Evolutionary conservation across 2,797 vertebrate species (phyloP), one percentile per base, ranked within the genome.

Genomic region (Lutjanus argentimaculatus): DNA sequence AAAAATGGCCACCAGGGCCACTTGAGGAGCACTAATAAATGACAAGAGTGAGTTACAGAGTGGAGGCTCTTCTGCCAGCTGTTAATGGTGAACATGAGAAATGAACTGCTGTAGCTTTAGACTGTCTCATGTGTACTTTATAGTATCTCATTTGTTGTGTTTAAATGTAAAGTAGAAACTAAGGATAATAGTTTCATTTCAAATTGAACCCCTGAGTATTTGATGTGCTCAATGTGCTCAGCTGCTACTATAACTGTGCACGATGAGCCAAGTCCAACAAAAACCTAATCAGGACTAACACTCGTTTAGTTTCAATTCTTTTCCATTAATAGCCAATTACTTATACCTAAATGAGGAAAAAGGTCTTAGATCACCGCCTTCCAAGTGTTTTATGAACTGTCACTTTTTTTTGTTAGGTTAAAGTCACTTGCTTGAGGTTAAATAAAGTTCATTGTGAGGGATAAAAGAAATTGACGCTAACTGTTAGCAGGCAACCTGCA

Each of bases 201-300:
- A 56, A 71, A 82, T 25, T 49, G 25, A 73, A 55, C 45, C 61
- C 45, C 53, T 7, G 66, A 67, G 48, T 62, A 11, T 19, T 65
- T 43, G 25, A 61, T 22, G 12, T 17, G 61, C 11, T 59, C 4
- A 5, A 53, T 16, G 61, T 19, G 21, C 4, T 10, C 14, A 21
- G 53, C 30, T 67, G 15, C 53, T 64, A n/a, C 36, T 14, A 21
- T 14, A 65, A 45, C 55, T 56, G 45, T 36, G 46, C 36, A 48
- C 53, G 25, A 71, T 0, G 51, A 72, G 62, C 13, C 30, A 46
- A 0, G 12, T 12, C 45, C 9, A 55, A 55, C 48, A 52, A 21
- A 43, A 3, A 17, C 17, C 42, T 8, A 14, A 56, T 65, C 36
- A 65, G 59, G 16, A 66, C 25, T 22, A 11, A 30, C 25, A 4